Conservation (phyloP, 2,888 invertebrate species). For the Mystacides longicornis region DNA sequence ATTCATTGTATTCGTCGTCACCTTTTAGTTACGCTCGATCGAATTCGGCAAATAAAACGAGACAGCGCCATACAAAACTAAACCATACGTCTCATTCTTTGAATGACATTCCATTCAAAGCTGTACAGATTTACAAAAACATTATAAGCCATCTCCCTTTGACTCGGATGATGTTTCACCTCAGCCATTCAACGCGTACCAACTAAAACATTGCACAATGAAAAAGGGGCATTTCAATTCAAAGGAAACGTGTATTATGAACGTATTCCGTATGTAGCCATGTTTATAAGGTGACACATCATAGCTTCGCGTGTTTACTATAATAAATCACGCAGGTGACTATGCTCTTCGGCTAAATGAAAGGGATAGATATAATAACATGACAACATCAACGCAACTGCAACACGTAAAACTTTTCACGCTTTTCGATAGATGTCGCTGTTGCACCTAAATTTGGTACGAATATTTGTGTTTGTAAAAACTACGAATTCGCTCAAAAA, state of each 20-base stretch:
- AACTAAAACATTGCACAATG: too few species aligned
- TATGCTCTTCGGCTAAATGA: not conserved
- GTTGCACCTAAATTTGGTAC: not conserved
- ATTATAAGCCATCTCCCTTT: too few species aligned
- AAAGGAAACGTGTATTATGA: too few species aligned
- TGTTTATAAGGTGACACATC: too few species aligned
- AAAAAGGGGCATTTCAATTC: too few species aligned
- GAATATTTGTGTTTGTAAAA: not conserved
- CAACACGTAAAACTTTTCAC: not conserved
- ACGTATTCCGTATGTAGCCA: too few species aligned
- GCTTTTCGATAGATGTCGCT: not conserved
- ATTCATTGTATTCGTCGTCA: not conserved
- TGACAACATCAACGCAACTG: too few species aligned
- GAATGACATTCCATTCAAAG: too few species aligned
- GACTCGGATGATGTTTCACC: too few species aligned
- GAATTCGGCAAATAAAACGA: constrained; percentile 8
- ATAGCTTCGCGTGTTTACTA: not conserved
- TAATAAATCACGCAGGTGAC: not conserved
- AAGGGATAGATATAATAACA: not conserved
- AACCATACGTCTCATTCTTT: not conserved
- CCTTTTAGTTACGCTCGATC: constrained; percentile 4
- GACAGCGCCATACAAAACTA: not conserved
- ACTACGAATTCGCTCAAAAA: not conserved
- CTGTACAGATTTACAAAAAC: too few species aligned
- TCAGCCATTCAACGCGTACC: too few species aligned